phyloP scores from a whole-genome alignment of 1,140 invertebrate genomes.

The Penaeus japonicus region DNA sequence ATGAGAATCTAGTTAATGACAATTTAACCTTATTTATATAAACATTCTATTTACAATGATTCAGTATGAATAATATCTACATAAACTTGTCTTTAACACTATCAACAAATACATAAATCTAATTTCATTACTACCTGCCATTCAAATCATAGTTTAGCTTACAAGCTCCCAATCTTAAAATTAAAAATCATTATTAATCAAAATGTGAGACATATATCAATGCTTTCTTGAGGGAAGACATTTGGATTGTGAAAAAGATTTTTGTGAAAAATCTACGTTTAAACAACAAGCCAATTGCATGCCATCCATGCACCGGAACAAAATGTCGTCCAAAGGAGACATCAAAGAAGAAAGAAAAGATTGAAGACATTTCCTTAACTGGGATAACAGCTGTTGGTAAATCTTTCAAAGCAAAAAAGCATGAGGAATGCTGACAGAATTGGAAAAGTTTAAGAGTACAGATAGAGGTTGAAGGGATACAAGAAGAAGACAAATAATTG shows the following conservation, averaged over 20 bases:
- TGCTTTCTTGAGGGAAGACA: slow-evolving; percentile 48
- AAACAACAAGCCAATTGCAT: slow-evolving; percentile 55
- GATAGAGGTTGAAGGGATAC: no score
- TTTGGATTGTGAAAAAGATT: slow-evolving; percentile 52
- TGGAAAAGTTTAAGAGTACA: no score
- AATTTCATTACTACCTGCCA: slow-evolving; percentile 47
- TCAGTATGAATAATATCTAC: slow-evolving; percentile 32
- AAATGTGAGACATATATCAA: slow-evolving; percentile 54
- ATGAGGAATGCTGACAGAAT: no score
- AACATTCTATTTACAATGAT: slow-evolving; percentile 40
- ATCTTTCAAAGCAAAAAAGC: no score
- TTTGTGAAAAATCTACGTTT: slow-evolving; percentile 54
- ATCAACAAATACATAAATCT: slow-evolving; percentile 45
- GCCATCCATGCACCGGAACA: slow-evolving; percentile 55
- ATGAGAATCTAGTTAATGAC: slow-evolving; percentile 43
- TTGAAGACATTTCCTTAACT: no score
- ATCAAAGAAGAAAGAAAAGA: no score
- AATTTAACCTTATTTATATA: slow-evolving; percentile 45
- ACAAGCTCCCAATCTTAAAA: slow-evolving; percentile 52
- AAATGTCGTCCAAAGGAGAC: slow-evolving; percentile 51
- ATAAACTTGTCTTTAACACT: slow-evolving; percentile 32
- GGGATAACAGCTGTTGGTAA: no score
- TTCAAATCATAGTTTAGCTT: slow-evolving; percentile 47
- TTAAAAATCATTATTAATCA: slow-evolving; percentile 35
- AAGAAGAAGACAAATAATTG: no score